phyloP scores from a whole-genome alignment of 37 sponge, comb jelly and placozoan species.

The Beroe ovata region DNA sequence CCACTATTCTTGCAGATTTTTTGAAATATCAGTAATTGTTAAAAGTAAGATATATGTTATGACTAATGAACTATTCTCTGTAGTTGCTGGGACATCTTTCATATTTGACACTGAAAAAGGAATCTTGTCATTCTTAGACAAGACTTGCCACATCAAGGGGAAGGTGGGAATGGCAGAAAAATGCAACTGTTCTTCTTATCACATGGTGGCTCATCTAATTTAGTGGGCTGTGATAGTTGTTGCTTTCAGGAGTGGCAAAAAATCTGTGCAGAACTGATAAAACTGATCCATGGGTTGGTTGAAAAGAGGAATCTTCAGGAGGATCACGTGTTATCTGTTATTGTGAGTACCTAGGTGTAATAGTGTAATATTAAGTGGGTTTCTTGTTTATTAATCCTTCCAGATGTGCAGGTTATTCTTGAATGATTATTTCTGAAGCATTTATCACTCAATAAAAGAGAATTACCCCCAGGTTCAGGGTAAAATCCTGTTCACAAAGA shows the following conservation, averaged over 20 bases:
- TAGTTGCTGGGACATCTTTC: not conserved
- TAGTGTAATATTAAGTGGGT: not conserved
- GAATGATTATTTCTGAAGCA: not conserved
- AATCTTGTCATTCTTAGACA: not conserved
- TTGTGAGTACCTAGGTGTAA: not conserved
- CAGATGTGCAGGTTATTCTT: not conserved
- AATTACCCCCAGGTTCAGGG: slow-evolving; percentile 12
- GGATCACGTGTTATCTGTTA: not conserved
- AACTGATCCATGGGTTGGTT: not conserved
- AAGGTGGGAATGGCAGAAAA: not conserved
- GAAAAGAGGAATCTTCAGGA: not conserved
- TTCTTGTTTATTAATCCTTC: not conserved
- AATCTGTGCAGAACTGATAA: not conserved
- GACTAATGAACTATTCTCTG: too few relatives aligned
- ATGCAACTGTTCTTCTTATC: too few relatives aligned
- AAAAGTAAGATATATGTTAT: too few relatives aligned
- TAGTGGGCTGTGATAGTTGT: too few relatives aligned
- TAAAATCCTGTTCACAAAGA: not conserved
- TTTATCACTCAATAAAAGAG: too few relatives aligned
- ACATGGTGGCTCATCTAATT: too few relatives aligned
- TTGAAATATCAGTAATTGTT: too few relatives aligned
- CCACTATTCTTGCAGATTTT: too few relatives aligned
- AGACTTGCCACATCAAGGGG: not conserved
- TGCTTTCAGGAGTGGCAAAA: slow-evolving; percentile 14
- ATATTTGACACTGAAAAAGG: slow-evolving; percentile 26